Evolutionary conservation across 2,113 vertebrate genomes (phyloP), one percentile per base, ranked within the genome.

Genomic region (Lipophrys pholis): DNA sequence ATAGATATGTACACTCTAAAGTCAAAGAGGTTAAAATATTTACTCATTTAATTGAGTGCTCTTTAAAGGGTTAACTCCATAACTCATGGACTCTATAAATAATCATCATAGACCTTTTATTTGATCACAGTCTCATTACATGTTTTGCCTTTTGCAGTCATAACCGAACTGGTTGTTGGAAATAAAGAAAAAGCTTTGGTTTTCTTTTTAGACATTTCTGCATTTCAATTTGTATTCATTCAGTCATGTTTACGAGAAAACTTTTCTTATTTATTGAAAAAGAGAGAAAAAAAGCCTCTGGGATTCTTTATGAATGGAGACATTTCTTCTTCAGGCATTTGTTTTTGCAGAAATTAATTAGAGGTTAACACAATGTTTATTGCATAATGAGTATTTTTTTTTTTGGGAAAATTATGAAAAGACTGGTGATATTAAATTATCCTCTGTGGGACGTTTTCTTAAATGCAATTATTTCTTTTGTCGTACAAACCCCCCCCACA

Each of bases 171-270:
- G 49, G 50, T 35, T 6, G 6, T 14, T 8, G 10, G 30, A 5
- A 70, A 43, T 2, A 45, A 50, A 53, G 8, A 11, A 35, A 46
- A 57, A 35, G n/a, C 55, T 40, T 43, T 40, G 15, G 16, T 61
- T 51, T 76, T 49, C n/a, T 67, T 68, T 63, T 56, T 7, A 67
- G 48, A 62, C 11, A 9, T 55, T 36, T 68, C 17, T 69, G 41
- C 76, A 71, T 82, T 64, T 59, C 11, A 71, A 3, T 55, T 14
- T 38, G 67, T 62, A 74, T 65, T 80, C 65, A 77, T 69, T 68
- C 66, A 77, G 51, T 16, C 50, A 71, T 45, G 55, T 48, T 45
- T 6, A 6, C 5, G 14, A 35, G 56, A 73, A 52, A 64, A 50
- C 10, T 45, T 54, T 50, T 64, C 46, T 14, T 56, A 40, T 76